A percentile compares a stretch with the other conserved stretches of the same genome.
phyloP scores from a whole-genome alignment of 2,888 invertebrate genomes.

The Sympetrum striolatum region DNA sequence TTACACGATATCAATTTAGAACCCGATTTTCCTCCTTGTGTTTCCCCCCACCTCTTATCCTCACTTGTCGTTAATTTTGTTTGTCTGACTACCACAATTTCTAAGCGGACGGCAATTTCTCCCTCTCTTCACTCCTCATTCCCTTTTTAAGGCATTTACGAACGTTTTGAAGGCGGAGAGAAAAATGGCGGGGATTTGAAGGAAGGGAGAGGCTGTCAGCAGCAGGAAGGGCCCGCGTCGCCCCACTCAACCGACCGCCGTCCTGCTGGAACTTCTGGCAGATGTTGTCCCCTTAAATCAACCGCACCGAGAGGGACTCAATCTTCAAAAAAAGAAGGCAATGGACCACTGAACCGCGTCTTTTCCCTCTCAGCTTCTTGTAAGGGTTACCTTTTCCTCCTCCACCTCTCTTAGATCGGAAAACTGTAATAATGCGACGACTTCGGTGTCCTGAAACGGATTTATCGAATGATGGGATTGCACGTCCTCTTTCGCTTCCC shows the following conservation, averaged over 20 bases:
- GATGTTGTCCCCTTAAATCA: constrained; percentile 37
- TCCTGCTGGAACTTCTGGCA: constrained; percentile 3
- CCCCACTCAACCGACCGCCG: background rate
- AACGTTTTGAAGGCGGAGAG: background rate
- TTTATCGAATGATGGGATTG: background rate
- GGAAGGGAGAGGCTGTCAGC: background rate
- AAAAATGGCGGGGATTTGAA: background rate
- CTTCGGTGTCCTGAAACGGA: background rate
- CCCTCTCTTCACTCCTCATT: background rate
- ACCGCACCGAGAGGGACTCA: background rate
- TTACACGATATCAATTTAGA: too few species aligned
- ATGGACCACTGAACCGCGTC: constrained; percentile 5
- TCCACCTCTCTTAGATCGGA: background rate
- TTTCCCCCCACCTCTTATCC: background rate
- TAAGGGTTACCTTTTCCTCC: background rate
- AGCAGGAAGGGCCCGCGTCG: background rate
- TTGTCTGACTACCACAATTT: background rate
- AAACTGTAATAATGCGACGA: background rate
- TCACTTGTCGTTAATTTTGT: background rate
- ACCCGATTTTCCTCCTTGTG: background rate
- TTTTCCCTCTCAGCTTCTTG: background rate
- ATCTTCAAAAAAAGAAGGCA: background rate
- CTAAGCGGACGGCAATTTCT: background rate
- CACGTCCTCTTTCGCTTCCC: background rate
- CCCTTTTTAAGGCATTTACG: background rate